Percentiles rank a stretch among this genome's conserved stretches.
Evolutionary conservation across 2,113 vertebrate genomes (phyloP).

Genomic region (Pangasianodon hypophthalmus): DNA sequence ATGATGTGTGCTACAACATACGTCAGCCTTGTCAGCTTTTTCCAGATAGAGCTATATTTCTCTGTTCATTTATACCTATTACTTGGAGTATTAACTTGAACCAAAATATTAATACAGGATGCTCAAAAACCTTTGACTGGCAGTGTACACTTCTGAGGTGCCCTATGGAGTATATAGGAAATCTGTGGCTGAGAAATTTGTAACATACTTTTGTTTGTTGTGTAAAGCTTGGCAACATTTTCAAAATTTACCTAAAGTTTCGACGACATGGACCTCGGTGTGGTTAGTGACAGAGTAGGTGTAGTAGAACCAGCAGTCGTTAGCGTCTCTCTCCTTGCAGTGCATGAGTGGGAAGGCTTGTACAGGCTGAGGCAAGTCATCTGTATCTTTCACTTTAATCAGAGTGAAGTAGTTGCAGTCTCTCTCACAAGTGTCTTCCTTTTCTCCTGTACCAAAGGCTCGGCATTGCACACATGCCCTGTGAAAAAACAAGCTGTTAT

Average conservation of each 20-base stretch:
- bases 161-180: neutral
- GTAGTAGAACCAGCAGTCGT: conserved; percentile 99
- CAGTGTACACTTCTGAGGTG: neutral
- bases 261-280: conserved; percentile 79
- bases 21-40: neutral
- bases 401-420: conserved; percentile 84
- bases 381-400: conserved; percentile 78
- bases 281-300: conserved; percentile 85
- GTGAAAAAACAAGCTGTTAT: conserved; percentile 28
- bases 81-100: neutral
- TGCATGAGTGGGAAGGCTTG: conserved; percentile 82
- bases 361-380: conserved; percentile 83
- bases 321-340: conserved; percentile 93
- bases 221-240: neutral
- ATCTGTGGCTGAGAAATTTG: neutral
- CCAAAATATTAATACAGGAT: neutral
- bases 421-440: conserved; percentile 81
- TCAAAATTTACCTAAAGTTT: conserved; percentile 78
- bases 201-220: neutral
- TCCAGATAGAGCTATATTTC: neutral
- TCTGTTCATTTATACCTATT: neutral
- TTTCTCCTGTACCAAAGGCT: conserved; percentile 87
- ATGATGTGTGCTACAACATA: neutral
- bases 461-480: conserved; percentile 94
- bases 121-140: neutral